Percentiles rank a stretch among this genome's conserved stretches.
Conservation (phyloP, 1,140 invertebrate genomes). For the Trichoplusia ni region DNA sequence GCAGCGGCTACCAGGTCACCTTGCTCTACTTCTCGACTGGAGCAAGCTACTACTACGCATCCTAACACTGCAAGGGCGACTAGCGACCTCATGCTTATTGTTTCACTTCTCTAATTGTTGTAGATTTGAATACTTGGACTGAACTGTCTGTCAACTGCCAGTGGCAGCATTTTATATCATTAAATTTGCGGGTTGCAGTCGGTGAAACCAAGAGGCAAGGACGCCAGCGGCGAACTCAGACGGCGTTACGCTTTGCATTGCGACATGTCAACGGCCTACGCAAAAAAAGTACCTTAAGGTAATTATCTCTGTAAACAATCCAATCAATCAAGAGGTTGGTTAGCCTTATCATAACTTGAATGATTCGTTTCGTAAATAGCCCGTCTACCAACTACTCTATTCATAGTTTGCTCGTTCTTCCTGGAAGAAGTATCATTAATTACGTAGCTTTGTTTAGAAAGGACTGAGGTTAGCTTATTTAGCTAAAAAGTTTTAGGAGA, state of each 20-base stretch:
- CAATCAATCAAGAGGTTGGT: too few species aligned
- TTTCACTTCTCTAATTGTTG: conserved; percentile 45
- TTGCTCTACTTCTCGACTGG: conserved; percentile 58
- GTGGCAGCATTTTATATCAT: conserved; percentile 75
- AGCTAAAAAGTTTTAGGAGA: too few species aligned
- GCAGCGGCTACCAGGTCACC: conserved; percentile 72
- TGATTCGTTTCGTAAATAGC: too few species aligned
- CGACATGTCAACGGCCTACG: conserved; percentile 53
- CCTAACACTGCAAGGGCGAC: conserved; percentile 63
- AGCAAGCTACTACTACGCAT: conserved; percentile 56
- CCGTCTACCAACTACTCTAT: too few species aligned
- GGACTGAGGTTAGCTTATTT: too few species aligned
- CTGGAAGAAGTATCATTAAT: too few species aligned
- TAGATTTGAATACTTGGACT: conserved; percentile 62
- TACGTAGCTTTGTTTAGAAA: too few species aligned
- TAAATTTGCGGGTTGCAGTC: conserved; percentile 67
- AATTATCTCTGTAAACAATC: conserved; percentile 2
- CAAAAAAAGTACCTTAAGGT: background rate
- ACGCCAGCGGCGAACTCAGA: conserved; percentile 53
- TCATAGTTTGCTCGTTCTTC: too few species aligned
- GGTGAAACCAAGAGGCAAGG: conserved; percentile 77
- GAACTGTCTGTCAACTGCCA: conserved; percentile 56
- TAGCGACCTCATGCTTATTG: conserved; percentile 68
- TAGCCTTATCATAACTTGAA: too few species aligned
- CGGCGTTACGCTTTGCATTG: conserved; percentile 67